Conservation (phyloP, 2,888 invertebrate genomes). For the Brassicogethes aeneus region DNA sequence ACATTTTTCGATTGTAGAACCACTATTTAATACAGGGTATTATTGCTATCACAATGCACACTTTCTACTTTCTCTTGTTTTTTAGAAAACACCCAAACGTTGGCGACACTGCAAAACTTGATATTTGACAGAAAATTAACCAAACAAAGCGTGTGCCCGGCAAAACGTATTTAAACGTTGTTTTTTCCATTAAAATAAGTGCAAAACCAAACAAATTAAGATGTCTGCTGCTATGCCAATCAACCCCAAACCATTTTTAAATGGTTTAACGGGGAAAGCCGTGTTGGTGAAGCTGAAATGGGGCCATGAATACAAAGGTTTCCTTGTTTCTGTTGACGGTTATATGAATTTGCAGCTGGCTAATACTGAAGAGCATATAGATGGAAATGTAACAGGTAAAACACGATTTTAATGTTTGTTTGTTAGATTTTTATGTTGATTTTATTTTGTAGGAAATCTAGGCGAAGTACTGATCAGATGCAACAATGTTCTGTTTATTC, state of each 20-base stretch:
- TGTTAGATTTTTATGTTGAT: constrained; percentile 4
- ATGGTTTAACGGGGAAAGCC: constrained; percentile 95
- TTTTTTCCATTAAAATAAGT: constrained; percentile 6
- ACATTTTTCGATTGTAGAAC: no score
- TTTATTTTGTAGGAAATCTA: constrained; percentile 54
- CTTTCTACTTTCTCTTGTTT: no score
- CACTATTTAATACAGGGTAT: no score
- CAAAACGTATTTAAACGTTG: not conserved
- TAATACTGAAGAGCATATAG: constrained; percentile 95
- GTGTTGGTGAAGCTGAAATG: constrained; percentile 97
- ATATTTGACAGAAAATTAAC: constrained; percentile 1
- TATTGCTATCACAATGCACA: no score
- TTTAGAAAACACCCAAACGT: no score
- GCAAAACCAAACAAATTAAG: constrained; percentile 4
- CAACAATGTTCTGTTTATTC: constrained; percentile 92
- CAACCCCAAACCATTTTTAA: constrained; percentile 98
- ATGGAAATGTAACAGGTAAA: constrained; percentile 79
- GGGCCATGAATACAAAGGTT: constrained; percentile 99
- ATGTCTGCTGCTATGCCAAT: constrained; percentile 88
- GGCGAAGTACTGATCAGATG: constrained; percentile 97
- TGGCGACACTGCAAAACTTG: no score
- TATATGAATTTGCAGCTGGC: constrained; percentile 99
- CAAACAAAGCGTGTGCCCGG: constrained; percentile 2
- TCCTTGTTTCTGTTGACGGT: constrained; percentile 94
- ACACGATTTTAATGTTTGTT: no score